Evolutionary conservation across 2,797 vertebrate genomes (phyloP).

Genomic region (Vireo griseus): DNA sequence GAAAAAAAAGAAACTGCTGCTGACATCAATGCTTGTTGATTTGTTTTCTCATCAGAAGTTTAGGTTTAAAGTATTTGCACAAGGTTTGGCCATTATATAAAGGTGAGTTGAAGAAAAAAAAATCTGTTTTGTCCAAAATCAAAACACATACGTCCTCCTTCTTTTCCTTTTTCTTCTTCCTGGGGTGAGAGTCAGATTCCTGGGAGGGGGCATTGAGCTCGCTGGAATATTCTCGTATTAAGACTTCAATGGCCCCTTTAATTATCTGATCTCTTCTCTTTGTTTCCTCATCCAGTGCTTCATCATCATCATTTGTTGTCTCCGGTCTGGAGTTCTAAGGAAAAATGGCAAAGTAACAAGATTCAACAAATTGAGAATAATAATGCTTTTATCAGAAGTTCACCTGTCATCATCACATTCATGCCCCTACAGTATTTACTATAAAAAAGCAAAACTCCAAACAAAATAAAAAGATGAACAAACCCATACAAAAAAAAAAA

Average conservation of each 20-base stretch:
- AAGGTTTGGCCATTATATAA: constrained; percentile 68
- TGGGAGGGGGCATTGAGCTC: constrained; percentile 94
- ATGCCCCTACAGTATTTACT: neutral
- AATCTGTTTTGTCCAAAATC: constrained; percentile 73
- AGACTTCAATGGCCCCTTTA: constrained; percentile 92
- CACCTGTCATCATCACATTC: neutral
- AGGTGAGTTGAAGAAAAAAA: constrained; percentile 70
- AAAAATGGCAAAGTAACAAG: constrained; percentile 46
- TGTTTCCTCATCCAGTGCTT: constrained; percentile 93
- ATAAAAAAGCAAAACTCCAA: neutral
- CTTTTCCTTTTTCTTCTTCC: constrained; percentile 97
- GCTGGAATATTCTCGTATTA: constrained; percentile 95
- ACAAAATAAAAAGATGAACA: neutral
- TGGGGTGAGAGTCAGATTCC: constrained; percentile 92
- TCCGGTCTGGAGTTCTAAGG: constrained; percentile 83
- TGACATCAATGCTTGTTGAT: constrained; percentile 62
- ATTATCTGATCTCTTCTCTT: constrained; percentile 94
- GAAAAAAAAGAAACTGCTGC: constrained; percentile 29
- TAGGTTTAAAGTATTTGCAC: constrained; percentile 61
- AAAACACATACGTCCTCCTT: constrained; percentile 93
- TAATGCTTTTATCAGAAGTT: neutral
- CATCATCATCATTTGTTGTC: constrained; percentile 83
- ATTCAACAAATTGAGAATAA: constrained; percentile 13
- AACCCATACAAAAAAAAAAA: neutral
- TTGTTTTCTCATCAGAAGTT: constrained; percentile 60